Evolutionary conservation across 2,888 invertebrate species (phyloP).

Genomic region (Trachelus stipa): DNA sequence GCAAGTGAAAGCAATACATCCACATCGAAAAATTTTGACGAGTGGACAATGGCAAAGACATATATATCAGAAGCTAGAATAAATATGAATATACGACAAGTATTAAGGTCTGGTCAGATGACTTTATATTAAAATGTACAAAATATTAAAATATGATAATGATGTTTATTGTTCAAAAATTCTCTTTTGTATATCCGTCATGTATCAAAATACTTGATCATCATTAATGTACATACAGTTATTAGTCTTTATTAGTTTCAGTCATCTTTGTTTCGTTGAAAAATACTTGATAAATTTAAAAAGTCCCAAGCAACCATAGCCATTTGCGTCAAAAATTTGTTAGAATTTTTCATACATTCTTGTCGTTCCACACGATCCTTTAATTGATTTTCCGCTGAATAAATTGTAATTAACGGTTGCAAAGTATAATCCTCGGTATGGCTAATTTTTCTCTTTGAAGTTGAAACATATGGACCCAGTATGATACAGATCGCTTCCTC

Average conservation of each 20-base stretch:
- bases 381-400: slow-evolving; percentile 10
- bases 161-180: background rate
- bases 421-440: background rate
- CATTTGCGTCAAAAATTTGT: slow-evolving; percentile 39
- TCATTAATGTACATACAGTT: background rate
- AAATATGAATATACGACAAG: slow-evolving; percentile 95
- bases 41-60: slow-evolving; percentile 49
- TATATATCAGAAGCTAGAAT: slow-evolving; percentile 76
- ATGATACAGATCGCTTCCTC: slow-evolving; percentile 30
- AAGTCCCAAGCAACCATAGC: slow-evolving; percentile 42
- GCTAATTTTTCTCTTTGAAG: slow-evolving; percentile 2
- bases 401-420: background rate
- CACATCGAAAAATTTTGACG: slow-evolving; percentile 27
- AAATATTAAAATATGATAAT: background rate
- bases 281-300: slow-evolving; percentile 25
- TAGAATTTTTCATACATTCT: slow-evolving; percentile 9
- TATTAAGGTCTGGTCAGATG: slow-evolving; percentile 74
- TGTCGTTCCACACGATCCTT: slow-evolving; percentile 5
- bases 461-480: slow-evolving; percentile 6
- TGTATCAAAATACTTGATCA: background rate
- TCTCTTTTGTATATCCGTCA: background rate
- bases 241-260: background rate
- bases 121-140: slow-evolving; percentile 50
- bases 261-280: background rate
- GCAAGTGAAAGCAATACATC: slow-evolving; percentile 10